phyloP scores from a whole-genome alignment of 2,797 vertebrate species.

The Lindbergichthys nudifrons region DNA sequence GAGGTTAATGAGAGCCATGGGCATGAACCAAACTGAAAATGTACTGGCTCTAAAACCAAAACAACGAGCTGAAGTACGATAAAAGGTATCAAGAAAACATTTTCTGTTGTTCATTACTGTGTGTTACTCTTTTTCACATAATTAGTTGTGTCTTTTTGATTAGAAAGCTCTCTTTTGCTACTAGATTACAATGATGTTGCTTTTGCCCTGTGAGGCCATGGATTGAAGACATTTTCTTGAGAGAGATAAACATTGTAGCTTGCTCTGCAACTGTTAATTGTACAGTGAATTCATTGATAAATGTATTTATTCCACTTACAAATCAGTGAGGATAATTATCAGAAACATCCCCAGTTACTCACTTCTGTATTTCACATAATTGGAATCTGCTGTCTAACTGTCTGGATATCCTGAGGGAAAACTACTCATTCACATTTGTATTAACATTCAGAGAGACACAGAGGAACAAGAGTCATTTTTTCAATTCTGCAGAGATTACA shows the following conservation, averaged over 20 bases:
- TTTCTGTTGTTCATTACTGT: no score
- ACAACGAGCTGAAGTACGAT: no score
- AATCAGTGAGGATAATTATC: neutral
- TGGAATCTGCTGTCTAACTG: neutral
- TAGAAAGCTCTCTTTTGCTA: no score
- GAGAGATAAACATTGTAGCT: neutral
- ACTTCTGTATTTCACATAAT: neutral
- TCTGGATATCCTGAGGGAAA: neutral
- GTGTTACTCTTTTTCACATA: no score
- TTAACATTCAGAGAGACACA: neutral
- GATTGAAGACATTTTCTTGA: neutral
- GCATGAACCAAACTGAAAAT: no score
- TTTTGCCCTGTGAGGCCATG: neutral
- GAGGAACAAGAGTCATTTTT: neutral
- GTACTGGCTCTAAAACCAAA: no score
- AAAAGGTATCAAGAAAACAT: no score
- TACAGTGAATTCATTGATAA: neutral
- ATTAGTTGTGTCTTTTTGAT: no score
- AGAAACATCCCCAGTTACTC: neutral
- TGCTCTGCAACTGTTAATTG: neutral
- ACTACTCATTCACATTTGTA: conserved; percentile 3
- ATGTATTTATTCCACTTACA: neutral
- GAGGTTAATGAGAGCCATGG: no score
- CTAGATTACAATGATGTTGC: no score
- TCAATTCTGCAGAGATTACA: neutral